Conservation (phyloP, 2,888 invertebrate species). For the Lacanobia wlatinum region DNA sequence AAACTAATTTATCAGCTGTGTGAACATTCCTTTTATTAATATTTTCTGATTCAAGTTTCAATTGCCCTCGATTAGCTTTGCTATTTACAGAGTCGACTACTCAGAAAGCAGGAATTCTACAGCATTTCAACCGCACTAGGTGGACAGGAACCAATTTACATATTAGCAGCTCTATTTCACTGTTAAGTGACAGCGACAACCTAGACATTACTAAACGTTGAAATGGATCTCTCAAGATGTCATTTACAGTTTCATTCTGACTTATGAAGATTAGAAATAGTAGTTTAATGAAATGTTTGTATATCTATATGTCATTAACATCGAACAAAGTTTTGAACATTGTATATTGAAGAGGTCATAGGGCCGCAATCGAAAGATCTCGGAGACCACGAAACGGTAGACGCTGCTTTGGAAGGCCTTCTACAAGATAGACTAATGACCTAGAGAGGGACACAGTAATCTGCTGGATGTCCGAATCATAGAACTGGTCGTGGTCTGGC, state of each 20-base stretch:
- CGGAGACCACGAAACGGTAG: background rate
- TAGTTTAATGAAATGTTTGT: background rate
- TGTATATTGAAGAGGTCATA: background rate
- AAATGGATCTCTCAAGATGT: constrained; percentile 18
- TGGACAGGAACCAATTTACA: constrained; percentile 58
- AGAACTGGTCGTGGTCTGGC: background rate
- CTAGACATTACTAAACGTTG: constrained; percentile 34
- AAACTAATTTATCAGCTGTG: background rate
- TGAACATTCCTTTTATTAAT: background rate
- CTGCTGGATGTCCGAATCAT: background rate
- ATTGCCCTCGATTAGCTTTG: constrained; percentile 6
- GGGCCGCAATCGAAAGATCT: too few relatives aligned
- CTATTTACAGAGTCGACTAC: constrained; percentile 28
- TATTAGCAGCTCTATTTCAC: constrained; percentile 39
- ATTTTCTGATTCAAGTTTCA: constrained; percentile 10
- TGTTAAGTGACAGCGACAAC: constrained; percentile 6
- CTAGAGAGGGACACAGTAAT: background rate
- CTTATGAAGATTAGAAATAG: constrained; percentile 7
- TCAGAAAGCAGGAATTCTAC: constrained; percentile 43
- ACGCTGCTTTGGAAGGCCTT: background rate
- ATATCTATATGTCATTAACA: background rate
- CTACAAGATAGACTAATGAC: background rate
- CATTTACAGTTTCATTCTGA: constrained; percentile 26
- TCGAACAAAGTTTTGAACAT: background rate
- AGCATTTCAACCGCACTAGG: constrained; percentile 43